Percentiles rank a stretch among this genome's conserved stretches.
Evolutionary conservation across 2,113 vertebrate genomes (phyloP).

Genomic region (Myanophis thanlyinensis): DNA sequence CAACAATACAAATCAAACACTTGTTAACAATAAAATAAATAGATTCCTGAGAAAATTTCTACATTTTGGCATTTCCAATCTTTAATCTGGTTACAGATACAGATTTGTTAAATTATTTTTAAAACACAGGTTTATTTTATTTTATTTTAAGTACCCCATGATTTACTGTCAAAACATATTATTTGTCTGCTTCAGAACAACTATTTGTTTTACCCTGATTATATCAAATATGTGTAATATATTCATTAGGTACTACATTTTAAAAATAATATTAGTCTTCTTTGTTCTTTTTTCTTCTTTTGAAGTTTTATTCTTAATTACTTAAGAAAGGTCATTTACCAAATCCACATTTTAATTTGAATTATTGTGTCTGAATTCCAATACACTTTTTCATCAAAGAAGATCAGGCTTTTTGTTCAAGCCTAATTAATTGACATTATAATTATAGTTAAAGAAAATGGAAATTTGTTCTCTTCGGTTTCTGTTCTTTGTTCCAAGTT

Average conservation of each 20-base stretch:
- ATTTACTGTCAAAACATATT: background rate
- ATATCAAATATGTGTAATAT: background rate
- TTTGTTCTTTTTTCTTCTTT: too few relatives aligned
- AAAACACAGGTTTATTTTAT: background rate
- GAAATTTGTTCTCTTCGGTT: background rate
- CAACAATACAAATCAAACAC: background rate
- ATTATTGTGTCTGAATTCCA: background rate
- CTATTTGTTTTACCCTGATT: background rate
- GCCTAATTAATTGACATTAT: background rate
- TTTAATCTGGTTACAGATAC: background rate
- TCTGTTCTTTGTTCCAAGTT: background rate
- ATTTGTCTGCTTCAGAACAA: background rate
- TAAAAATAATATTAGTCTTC: background rate
- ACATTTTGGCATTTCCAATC: background rate
- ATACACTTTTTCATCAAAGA: background rate
- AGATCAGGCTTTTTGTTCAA: background rate
- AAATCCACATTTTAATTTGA: background rate
- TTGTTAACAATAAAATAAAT: background rate
- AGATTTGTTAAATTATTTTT: background rate
- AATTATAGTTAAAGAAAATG: background rate
- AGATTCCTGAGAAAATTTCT: background rate
- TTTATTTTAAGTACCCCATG: background rate
- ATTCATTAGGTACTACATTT: background rate
- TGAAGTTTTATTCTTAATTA: background rate
- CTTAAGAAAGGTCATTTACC: background rate